Evolutionary conservation across 2,888 invertebrate species (phyloP), one percentile per base, ranked within the genome.

Genomic region (Macrophya alboannulata): DNA sequence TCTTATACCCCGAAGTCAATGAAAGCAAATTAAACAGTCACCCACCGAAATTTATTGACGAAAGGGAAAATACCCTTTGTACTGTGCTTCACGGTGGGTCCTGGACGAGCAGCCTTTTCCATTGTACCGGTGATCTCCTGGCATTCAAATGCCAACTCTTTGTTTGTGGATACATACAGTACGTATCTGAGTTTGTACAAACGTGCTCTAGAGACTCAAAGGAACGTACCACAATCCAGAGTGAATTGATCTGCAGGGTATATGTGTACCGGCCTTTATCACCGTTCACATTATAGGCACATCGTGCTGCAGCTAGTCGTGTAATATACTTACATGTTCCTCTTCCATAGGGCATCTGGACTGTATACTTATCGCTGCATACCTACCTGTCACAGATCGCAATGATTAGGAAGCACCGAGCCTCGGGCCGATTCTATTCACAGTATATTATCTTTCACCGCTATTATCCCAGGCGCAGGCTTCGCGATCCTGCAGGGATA

Each of bases 131-230:
- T 68, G 85, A 76, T 85, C 85, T 68, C 85, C 87, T 91, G 91
- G 91, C 91, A 91, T 91, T 91, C 90, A 90, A 91, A 91, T 91
- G 91, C 89, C 91, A 91, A 87, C 87, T 89, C 90, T 90, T 91
- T 91, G 90, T 91, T 91, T 85, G 86, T 88, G 71, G 77, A 86
- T 87, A 86, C 87, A 40, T 21, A 43, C 21, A n/a, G 10, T 71
- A 71, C 15, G 62, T 15, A 71, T 17, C 31, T 48, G 10, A 45
- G 37, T 40, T 15, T 40, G 15, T 37, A 71, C 21, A 21, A 45
- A 48, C 45, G n/a, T 48, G 25, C 21, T 25, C 76, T 17, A 43
- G 48, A 76, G 48, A 40, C 71, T 71, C 3, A 10, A 25, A 55
- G 51, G 17, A 77, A 37, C 77, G 77, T 77, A 55, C 55, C 37